Evolutionary conservation across 2,888 invertebrate species (phyloP).

Genomic region (Agrotis ipsilon): DNA sequence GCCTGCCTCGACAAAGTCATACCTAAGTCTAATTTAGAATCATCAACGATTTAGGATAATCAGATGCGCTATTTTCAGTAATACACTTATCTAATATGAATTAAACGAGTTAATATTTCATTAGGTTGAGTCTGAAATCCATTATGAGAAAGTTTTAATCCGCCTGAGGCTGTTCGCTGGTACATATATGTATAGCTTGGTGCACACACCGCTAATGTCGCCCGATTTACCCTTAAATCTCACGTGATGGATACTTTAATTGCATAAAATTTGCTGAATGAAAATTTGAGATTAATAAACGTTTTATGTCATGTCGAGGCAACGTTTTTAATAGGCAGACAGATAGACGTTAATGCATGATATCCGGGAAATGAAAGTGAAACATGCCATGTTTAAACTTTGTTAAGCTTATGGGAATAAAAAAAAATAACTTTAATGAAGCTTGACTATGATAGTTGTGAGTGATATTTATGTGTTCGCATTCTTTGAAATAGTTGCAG

Average conservation of each 20-base stretch:
- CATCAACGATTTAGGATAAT: conserved; percentile 19
- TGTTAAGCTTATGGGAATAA: conserved; percentile 21
- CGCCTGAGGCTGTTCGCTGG: conserved; percentile 57
- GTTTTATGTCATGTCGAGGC: conserved; percentile 42
- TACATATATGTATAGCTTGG: conserved; percentile 59
- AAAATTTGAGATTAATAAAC: conserved; percentile 51
- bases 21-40: conserved; percentile 25
- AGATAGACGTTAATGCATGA: conserved; percentile 44
- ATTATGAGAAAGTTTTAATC: conserved; percentile 75
- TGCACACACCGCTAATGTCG: conserved; percentile 67
- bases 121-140: conserved; percentile 70
- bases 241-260: conserved; percentile 60
- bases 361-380: conserved; percentile 46
- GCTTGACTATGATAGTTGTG: conserved; percentile 11
- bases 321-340: conserved; percentile 53
- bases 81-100: conserved; percentile 38
- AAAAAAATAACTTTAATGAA: not conserved
- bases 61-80: conserved; percentile 22
- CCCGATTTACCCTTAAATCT: conserved; percentile 67
- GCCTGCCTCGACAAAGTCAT: conserved; percentile 35
- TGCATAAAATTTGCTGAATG: conserved; percentile 45
- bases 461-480: not conserved
- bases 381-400: conserved; percentile 49
- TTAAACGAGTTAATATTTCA: conserved; percentile 61
- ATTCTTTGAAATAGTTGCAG: not conserved